A percentile compares a stretch with the other conserved stretches of the same genome.
Conservation (phyloP, 2,113 vertebrate genomes). For the Mola mola region DNA sequence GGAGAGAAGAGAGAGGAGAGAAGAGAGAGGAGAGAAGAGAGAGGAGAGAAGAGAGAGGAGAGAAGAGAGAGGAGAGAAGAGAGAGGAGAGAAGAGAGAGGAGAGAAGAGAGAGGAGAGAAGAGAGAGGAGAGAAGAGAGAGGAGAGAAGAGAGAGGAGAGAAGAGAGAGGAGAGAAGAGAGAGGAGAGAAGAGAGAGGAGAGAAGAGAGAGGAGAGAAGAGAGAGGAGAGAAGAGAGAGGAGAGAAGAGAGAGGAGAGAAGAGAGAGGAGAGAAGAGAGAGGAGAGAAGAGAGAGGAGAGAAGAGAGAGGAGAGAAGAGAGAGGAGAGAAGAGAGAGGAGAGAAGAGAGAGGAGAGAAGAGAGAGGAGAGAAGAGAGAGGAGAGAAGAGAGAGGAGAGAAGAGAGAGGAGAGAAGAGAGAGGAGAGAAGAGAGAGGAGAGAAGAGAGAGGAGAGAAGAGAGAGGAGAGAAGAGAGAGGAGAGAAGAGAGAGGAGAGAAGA, state of each 20-base stretch:
- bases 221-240: conserved; percentile 12
- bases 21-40: conserved; percentile 5
- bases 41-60: not conserved
- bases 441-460: too few species aligned
- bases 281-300: conserved; percentile 65
- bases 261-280: conserved; percentile 86
- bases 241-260: too few species aligned
- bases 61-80: conserved; percentile 83
- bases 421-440: conserved; percentile 15
- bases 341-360: too few species aligned
- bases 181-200: conserved; percentile 72
- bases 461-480: conserved; percentile 88
- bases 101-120: conserved; percentile 67
- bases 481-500: conserved; percentile 40
- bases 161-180: conserved; percentile 84
- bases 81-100: conserved; percentile 77
- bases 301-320: conserved; percentile 55
- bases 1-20: conserved; percentile 69
- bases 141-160: not conserved
- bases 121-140: conserved; percentile 6
- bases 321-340: conserved; percentile 15
- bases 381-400: conserved; percentile 54
- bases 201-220: conserved; percentile 60
- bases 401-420: conserved; percentile 51
- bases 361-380: conserved; percentile 87